Percentiles rank a stretch among this genome's conserved stretches.
phyloP scores from a whole-genome alignment of 2,888 invertebrate genomes.

The Apamea sordens region DNA sequence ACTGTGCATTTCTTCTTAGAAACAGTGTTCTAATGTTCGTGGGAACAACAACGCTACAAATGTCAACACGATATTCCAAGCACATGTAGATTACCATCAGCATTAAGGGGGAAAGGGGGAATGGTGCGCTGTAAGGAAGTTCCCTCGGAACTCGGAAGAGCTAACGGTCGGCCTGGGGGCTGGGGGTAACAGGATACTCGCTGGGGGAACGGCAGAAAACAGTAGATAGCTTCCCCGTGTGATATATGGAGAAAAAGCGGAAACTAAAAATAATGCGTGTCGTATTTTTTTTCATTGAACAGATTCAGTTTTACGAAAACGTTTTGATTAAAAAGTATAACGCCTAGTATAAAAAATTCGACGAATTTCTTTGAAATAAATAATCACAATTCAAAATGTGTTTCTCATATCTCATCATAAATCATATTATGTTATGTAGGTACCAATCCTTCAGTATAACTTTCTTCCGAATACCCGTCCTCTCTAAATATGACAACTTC shows the following conservation, averaged over 20 bases:
- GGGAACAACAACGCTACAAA: conserved; percentile 48
- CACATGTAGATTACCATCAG: conserved; percentile 63
- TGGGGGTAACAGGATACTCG: conserved; percentile 66
- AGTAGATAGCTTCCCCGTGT: conserved; percentile 42
- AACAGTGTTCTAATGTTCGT: conserved; percentile 47
- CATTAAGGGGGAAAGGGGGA: conserved; percentile 60
- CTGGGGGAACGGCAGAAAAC: conserved; percentile 46
- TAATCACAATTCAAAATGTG: neutral
- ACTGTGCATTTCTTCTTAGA: conserved; percentile 42
- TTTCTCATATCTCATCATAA: neutral
- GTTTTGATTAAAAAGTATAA: neutral
- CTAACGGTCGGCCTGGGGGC: conserved; percentile 65
- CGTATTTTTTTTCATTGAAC: neutral
- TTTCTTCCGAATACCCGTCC: conserved; percentile 29
- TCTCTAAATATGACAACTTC: conserved; percentile 56
- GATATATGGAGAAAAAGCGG: conserved; percentile 17
- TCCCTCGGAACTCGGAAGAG: conserved; percentile 70
- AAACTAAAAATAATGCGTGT: conserved; percentile 16
- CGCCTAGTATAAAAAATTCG: neutral
- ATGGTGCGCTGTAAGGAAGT: conserved; percentile 72
- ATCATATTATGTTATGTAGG: neutral
- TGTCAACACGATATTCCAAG: conserved; percentile 47
- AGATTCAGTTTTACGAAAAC: conserved; percentile 3
- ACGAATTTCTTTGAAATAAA: neutral
- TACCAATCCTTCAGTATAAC: conserved; percentile 25